Base-by-base conservation (phyloP, 2,113 vertebrate genomes). In the Platichthys flesus region DNA sequence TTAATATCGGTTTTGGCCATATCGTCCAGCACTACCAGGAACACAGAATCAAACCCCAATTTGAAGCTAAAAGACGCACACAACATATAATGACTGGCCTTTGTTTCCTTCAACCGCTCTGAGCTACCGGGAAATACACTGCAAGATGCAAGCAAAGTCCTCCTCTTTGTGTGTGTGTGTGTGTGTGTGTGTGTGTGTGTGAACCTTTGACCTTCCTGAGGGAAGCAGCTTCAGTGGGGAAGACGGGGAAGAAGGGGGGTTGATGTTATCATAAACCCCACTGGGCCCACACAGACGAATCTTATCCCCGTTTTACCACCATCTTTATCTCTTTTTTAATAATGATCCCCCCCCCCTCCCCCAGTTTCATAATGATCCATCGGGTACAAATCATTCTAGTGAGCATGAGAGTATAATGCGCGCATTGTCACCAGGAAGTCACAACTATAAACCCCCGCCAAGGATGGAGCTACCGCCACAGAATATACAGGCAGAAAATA, bases 191-290 rank as follows among this genome's bases (percentile, higher is more conserved):
- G 65, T 13, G 40, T 42, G 40, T 42, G 40, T 3, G 67, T 90
- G 85, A 90, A 93, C 92, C 92, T 78, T 70, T 93, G 90, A 92
- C 90, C 93, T 93, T 92, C 89, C 87, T 90, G 67, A 84, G 70
- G 82, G 84, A 92, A 91, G 79, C 83, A 80, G 76, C 76, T 89
- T 56, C 79, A 81, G 47, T 56, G 21, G 59, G 51, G 52, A 37
- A 21, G 51, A 35, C 14, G 40, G 35, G 28, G 28, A 31, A 40
- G 37, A 40, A 10, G 37, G 9, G 61, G 58, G 67, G 64, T 26
- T 59, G 57, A 66, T 78, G 78, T 82, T 83, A 86, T 76, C 60
- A 65, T 85, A 82, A 87, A 85, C 71, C 67, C 72, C 26, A 31
- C 49, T 40, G 57, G 60, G 76, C 71, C 52, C 75, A 56, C 67